Evolutionary conservation across 2,797 vertebrate species (phyloP).

Genomic region (Aulostomus chinensis): DNA sequence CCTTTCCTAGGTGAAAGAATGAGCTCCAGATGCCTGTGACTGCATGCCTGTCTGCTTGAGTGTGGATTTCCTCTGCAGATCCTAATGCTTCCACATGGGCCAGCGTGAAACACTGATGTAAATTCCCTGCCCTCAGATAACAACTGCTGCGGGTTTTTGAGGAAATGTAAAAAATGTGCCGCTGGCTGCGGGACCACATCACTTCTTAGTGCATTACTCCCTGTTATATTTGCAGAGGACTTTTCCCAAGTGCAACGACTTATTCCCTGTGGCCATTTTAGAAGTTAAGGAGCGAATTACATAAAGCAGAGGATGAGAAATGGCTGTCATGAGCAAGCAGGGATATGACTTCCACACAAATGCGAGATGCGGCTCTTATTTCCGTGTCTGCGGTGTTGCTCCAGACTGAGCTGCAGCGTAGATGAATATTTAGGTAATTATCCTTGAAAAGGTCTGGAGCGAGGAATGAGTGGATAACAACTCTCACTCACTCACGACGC

Average conservation of each 20-base stretch:
- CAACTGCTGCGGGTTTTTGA: slow-evolving; percentile 55
- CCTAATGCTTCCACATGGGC: slow-evolving; percentile 59
- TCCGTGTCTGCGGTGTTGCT: slow-evolving; percentile 15
- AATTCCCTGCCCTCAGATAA: slow-evolving; percentile 66
- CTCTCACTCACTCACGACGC: neutral
- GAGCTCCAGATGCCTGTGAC: slow-evolving; percentile 55
- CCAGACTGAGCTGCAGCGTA: slow-evolving; percentile 21
- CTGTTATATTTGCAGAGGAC: slow-evolving; percentile 46
- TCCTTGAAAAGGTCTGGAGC: slow-evolving; percentile 22
- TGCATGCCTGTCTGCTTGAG: slow-evolving; percentile 44
- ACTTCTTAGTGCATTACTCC: slow-evolving; percentile 58
- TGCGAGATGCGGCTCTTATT: too few relatives aligned
- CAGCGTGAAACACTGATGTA: slow-evolving; percentile 51
- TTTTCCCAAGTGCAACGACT: slow-evolving; percentile 45
- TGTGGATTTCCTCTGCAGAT: slow-evolving; percentile 63
- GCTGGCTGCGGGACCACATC: slow-evolving; percentile 45
- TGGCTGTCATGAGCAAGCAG: too few relatives aligned
- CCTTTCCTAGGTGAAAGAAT: slow-evolving; percentile 39
- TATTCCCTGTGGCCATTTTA: slow-evolving; percentile 27
- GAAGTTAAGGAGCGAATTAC: slow-evolving; percentile 32
- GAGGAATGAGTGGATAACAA: slow-evolving; percentile 2
- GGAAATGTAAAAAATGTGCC: slow-evolving; percentile 74
- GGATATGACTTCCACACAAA: slow-evolving; percentile 25
- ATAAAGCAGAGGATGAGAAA: slow-evolving; percentile 37
- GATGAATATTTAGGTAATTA: slow-evolving; percentile 48